Percentiles rank a stretch among this genome's conserved stretches.
phyloP scores from a whole-genome alignment of 92 coral and sea anemone genomes.

The Zoanthus solanderi region DNA sequence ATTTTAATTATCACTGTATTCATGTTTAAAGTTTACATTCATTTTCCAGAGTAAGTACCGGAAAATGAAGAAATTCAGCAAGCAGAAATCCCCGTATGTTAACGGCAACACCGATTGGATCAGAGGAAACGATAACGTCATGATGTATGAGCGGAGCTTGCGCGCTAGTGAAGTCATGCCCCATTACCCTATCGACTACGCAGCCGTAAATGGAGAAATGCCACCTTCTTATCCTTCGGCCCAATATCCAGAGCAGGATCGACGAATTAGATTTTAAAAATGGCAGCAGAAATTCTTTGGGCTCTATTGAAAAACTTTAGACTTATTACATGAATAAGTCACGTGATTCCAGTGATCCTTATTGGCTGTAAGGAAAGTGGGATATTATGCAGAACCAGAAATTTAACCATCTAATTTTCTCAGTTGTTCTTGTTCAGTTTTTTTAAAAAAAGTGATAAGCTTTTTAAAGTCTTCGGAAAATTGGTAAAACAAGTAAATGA shows the following conservation, averaged over 20 bases:
- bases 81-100: background rate
- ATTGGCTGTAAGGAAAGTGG: no score
- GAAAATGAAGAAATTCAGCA: slow-evolving; percentile 3
- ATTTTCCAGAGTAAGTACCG: slow-evolving; percentile 21
- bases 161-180: slow-evolving; percentile 33
- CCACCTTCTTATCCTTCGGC: slow-evolving; percentile 10
- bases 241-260: background rate
- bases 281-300: background rate
- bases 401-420: no score
- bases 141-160: slow-evolving; percentile 39
- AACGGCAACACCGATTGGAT: slow-evolving; percentile 19
- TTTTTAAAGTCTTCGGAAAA: no score
- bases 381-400: no score
- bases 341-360: no score
- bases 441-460: no score
- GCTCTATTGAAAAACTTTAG: no score
- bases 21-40: background rate
- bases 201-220: background rate
- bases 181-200: slow-evolving; percentile 26
- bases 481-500: no score
- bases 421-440: no score
- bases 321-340: no score
- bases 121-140: slow-evolving; percentile 21
- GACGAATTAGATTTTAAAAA: background rate
- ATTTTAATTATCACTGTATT: background rate